Evolutionary conservation across 2,113 vertebrate species (phyloP).

Genomic region (Condylura cristata): DNA sequence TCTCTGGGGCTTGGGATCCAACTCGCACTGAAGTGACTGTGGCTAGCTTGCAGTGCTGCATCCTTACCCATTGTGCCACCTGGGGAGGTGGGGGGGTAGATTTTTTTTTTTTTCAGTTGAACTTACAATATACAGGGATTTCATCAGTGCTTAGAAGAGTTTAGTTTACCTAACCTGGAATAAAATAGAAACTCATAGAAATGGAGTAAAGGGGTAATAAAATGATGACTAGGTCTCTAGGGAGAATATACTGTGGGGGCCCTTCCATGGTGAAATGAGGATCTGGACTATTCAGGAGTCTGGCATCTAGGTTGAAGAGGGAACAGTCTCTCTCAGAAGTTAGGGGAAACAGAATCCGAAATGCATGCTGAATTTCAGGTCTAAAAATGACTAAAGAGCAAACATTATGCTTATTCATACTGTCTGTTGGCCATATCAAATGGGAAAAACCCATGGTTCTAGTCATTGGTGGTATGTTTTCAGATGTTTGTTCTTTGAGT

Average conservation of each 20-base stretch:
- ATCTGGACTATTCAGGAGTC: background rate
- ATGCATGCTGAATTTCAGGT: conserved; percentile 24
- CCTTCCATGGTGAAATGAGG: background rate
- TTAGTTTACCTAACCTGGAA: conserved; percentile 4
- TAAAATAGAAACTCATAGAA: background rate
- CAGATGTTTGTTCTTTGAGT: background rate
- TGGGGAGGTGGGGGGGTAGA: too few species aligned
- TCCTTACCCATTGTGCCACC: too few species aligned
- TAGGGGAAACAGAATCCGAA: background rate
- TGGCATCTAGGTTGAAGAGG: background rate
- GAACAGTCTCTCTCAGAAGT: background rate
- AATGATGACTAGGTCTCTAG: conserved; percentile 9
- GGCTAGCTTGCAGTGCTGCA: too few species aligned
- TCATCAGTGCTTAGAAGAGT: conserved; percentile 56
- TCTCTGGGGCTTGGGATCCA: too few species aligned
- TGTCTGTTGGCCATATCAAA: background rate
- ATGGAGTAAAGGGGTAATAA: background rate
- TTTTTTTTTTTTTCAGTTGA: conserved; percentile 66
- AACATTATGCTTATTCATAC: background rate
- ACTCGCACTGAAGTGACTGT: too few species aligned
- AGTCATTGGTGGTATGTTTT: background rate
- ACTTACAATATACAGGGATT: conserved; percentile 65
- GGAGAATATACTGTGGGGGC: background rate
- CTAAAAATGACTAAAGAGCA: conserved; percentile 32
- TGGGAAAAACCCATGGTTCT: background rate